Base-by-base conservation (phyloP, 2,797 vertebrate genomes). In the Urophycis tenuis region DNA sequence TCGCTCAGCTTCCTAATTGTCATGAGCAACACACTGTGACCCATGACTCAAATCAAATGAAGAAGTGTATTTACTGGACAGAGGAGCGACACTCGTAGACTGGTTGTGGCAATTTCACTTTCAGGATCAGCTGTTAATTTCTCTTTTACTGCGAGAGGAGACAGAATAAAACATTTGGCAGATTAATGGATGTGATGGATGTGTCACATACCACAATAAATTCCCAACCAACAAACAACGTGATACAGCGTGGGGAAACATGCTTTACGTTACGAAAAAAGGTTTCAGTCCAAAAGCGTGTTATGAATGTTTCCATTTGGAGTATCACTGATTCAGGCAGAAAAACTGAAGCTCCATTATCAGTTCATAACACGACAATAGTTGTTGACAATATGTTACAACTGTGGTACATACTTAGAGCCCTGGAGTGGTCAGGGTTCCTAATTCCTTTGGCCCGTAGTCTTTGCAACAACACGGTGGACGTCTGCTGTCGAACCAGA, bases 71-170 rank as follows among this genome's bases (percentile, higher is more conserved):
- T 94, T 94, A 99, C 97, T 85, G 97, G 97, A 92, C 97, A 99
- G 5, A 99, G 95, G 1, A 99, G 95, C 79, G 97, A 98, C 79
- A 99, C 97, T 87, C 97, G 94, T 83, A 99, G 92, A 89, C 97
- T 99, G 86, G 97, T 99, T 71, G 97, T 99, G 81, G 97, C 97
- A 39, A 99, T 99, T 93, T 99, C 97, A 85, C 97, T 99, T 92
- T 99, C 97, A 30, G 97, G 97, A 85, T 99, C 96, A 0, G 97
- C 97, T 0, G 96, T 99, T 85, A 99, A 89, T 76, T 99, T 99
- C 89, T 99, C 97, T 93, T 99, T 99, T 87, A 99, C 97, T 99
- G 90, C 79, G 6, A 83, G 88, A 93, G 81, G 25, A 71, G 31
- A 74, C 29, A 74, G 17, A 74, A 74, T 10, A 19, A 8, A 41